Evolutionary conservation across 2,888 invertebrate species (phyloP).

Genomic region (Xylota sylvarum): DNA sequence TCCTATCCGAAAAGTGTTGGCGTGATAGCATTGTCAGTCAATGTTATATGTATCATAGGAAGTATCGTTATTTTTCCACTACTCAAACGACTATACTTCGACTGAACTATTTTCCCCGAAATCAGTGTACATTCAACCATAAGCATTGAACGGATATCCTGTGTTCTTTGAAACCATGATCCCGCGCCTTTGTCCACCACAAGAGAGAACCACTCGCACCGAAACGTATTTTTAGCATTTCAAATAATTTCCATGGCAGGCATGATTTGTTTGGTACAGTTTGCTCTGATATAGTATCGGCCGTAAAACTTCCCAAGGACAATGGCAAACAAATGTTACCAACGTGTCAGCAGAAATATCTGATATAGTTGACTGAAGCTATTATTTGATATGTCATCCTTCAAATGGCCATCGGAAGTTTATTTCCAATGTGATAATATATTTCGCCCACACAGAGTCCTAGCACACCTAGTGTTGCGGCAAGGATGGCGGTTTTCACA

Average conservation of each 20-base stretch:
- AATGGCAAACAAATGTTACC: slow-evolving; percentile 13
- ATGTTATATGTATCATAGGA: too few relatives aligned
- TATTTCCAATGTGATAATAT: slow-evolving; percentile 11
- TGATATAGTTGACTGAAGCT: slow-evolving; percentile 21
- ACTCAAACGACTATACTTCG: too few relatives aligned
- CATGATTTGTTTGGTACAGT: background rate
- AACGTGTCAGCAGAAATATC: slow-evolving; percentile 45
- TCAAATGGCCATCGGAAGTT: slow-evolving; percentile 21
- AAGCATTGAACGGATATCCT: background rate
- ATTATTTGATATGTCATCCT: slow-evolving; percentile 26
- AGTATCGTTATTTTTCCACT: too few relatives aligned
- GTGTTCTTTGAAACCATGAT: background rate
- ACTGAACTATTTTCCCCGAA: too few relatives aligned
- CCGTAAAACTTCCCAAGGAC: slow-evolving; percentile 22
- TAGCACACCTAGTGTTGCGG: slow-evolving; percentile 4
- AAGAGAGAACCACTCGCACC: background rate
- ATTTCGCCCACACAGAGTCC: slow-evolving; percentile 6
- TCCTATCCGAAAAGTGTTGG: too few relatives aligned
- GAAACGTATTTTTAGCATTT: background rate
- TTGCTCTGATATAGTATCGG: background rate
- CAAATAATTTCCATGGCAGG: background rate
- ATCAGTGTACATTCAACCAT: too few relatives aligned
- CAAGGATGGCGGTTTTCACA: background rate
- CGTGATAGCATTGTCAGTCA: too few relatives aligned
- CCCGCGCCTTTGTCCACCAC: background rate